These are phyloP conservation scores for Corydoras maculifer DNA, from an alignment of 2,113 vertebrate species.

Conservation along the genomic window DNA sequence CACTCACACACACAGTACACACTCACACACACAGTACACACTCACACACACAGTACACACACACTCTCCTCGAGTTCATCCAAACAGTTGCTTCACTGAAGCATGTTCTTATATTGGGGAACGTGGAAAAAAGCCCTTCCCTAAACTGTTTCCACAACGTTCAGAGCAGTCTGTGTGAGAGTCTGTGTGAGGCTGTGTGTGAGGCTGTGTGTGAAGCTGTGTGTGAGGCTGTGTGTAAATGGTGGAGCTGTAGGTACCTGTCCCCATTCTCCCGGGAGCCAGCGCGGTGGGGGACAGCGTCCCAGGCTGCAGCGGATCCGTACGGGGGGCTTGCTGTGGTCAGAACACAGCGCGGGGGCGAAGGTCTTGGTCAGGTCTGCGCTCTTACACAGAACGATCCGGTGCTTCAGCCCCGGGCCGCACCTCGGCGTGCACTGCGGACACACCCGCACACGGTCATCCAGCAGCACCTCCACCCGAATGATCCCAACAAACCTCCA, in stretches of 20 bases:
- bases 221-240: background rate
- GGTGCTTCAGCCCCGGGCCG: constrained; percentile 92
- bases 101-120: too few species aligned
- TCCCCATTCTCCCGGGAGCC: constrained; percentile 96
- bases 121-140: too few species aligned
- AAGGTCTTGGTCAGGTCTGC: constrained; percentile 91
- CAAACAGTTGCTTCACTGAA: too few species aligned
- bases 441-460: constrained; percentile 16
- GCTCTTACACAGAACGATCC: constrained; percentile 93
- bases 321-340: constrained; percentile 82
- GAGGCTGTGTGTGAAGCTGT: too few species aligned
- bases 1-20: too few species aligned
- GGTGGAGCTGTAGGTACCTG: constrained; percentile 68
- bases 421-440: constrained; percentile 84
- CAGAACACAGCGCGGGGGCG: constrained; percentile 76
- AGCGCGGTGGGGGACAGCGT: constrained; percentile 89
- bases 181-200: too few species aligned
- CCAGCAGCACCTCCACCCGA: constrained; percentile 1
- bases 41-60: too few species aligned
- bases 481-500: too few species aligned
- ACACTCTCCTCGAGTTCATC: too few species aligned
- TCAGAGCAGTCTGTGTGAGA: too few species aligned
- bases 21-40: too few species aligned
- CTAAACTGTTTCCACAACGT: too few species aligned
- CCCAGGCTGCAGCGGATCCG: constrained; percentile 88